Evolutionary conservation across 2,888 invertebrate species (phyloP).

Genomic region (Boloria selene): DNA sequence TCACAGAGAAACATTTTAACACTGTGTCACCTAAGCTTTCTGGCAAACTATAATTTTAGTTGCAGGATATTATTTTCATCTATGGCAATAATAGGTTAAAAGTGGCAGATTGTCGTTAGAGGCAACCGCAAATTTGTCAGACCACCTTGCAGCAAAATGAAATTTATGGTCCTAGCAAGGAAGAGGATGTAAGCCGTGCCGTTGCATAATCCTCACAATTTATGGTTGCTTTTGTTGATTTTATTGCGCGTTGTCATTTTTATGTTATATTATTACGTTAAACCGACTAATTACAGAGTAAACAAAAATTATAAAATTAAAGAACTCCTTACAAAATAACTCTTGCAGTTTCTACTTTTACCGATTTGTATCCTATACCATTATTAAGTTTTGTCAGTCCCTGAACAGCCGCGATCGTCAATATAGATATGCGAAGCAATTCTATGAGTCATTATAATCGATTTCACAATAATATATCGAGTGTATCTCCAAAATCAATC

Average conservation of each 20-base stretch:
- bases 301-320: background rate
- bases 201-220: conserved; percentile 79
- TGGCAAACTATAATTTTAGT: conserved; percentile 21
- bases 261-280: conserved; percentile 53
- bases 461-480: conserved; percentile 58
- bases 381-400: conserved; percentile 22
- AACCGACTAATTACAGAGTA: conserved; percentile 36
- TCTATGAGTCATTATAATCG: conserved; percentile 57
- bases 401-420: conserved; percentile 36
- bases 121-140: conserved; percentile 80
- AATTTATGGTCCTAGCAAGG: conserved; percentile 77
- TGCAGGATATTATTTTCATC: conserved; percentile 34
- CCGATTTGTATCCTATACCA: conserved; percentile 9
- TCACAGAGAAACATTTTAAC: conserved; percentile 47
- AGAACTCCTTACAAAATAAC: too few relatives aligned
- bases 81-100: conserved; percentile 43
- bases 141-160: conserved; percentile 79
- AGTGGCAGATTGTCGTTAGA: conserved; percentile 48
- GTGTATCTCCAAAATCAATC: conserved; percentile 78
- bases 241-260: conserved; percentile 65
- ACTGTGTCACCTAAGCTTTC: conserved; percentile 23
- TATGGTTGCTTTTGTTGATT: conserved; percentile 72
- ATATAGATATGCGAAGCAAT: conserved; percentile 50
- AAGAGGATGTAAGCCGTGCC: conserved; percentile 75
- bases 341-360: background rate